Base-by-base conservation (phyloP, 1,140 invertebrate species). In the Aphelenchoides fujianensis region DNA sequence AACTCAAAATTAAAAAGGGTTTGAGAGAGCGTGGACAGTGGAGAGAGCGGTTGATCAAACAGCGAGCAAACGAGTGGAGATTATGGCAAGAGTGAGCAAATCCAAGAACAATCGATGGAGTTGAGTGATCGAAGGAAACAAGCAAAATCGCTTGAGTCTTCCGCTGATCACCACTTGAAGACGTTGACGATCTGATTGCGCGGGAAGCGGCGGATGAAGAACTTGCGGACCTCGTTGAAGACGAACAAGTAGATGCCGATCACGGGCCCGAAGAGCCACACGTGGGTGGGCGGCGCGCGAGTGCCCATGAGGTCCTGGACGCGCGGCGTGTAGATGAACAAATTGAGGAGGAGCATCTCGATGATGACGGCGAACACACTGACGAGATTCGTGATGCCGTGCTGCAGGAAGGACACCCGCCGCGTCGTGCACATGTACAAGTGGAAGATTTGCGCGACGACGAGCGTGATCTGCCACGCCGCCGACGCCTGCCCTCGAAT, bases 391-490 rank as follows among this genome's bases (percentile, higher is more conserved):
- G 64, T 68, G 72, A 78, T 34, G 7, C 75, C 76, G 37, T 78
- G 75, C 5, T 30, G 69, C 37, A 76, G 73, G 27, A 76, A 31
- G 7, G 76, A 79, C 3, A 70, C 68, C 16, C 76, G 72, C n/a
- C 76, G 1, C 23, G 75, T 76, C 30, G 76, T 78, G 59, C 75
- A 76, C n/a, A 71, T 68, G 37, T 32, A 74, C 31, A 74, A 34
- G 48, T 74, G 73, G 66, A 72, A 77, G 9, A 71, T 79, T 79
- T 37, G 79, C 68, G 72, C 72, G 72, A 84, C 78, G 52, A 82
- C 81, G 9, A 84, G 68, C 41, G 79, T 82, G 31, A 84, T 73
- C 68, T 82, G 81, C 77, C 80, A 82, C 16, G 81, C 82, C 35
- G 81, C 81, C 64, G 53, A 23, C 1, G 37, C 59, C 35, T 82